A percentile compares a stretch with the other conserved stretches of the same genome.
Conservation (phyloP, 2,797 vertebrate genomes). For the Nyctalus aviator region DNA sequence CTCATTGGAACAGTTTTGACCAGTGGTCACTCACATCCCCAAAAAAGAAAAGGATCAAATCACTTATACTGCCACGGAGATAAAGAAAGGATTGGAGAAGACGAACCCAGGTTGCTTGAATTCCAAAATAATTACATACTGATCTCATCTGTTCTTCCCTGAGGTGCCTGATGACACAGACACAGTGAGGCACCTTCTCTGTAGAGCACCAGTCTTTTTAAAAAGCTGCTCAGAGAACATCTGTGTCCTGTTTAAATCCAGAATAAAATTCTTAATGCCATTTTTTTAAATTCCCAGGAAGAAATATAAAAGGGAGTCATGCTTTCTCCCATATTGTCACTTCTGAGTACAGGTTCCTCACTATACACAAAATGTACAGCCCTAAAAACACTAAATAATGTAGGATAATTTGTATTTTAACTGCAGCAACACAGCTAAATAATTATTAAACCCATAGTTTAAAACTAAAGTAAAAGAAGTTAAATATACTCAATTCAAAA, state of each 20-base stretch:
- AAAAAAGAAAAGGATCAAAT: slow-evolving; percentile 72
- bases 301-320: slow-evolving; percentile 77
- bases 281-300: slow-evolving; percentile 77
- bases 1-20: slow-evolving; percentile 67
- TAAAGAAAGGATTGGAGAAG: slow-evolving; percentile 75
- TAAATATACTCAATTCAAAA: slow-evolving; percentile 45
- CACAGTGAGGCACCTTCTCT: slow-evolving; percentile 80
- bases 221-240: slow-evolving; percentile 82
- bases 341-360: slow-evolving; percentile 53
- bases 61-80: slow-evolving; percentile 73
- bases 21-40: slow-evolving; percentile 64
- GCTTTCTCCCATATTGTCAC: slow-evolving; percentile 74
- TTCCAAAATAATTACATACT: slow-evolving; percentile 81
- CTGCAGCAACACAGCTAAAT: slow-evolving; percentile 49
- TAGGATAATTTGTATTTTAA: slow-evolving; percentile 52
- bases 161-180: slow-evolving; percentile 77
- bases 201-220: slow-evolving; percentile 80
- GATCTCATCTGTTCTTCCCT: slow-evolving; percentile 81
- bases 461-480: slow-evolving; percentile 58
- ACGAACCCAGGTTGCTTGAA: slow-evolving; percentile 77
- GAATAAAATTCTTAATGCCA: slow-evolving; percentile 81
- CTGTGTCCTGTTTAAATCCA: slow-evolving; percentile 83
- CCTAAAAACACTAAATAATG: slow-evolving; percentile 47
- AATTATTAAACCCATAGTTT: slow-evolving; percentile 61
- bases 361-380: slow-evolving; percentile 57